A percentile compares a stretch with the other conserved stretches of the same genome.
Evolutionary conservation across 2,113 vertebrate genomes (phyloP).

Genomic region (Cepphus grylle): DNA sequence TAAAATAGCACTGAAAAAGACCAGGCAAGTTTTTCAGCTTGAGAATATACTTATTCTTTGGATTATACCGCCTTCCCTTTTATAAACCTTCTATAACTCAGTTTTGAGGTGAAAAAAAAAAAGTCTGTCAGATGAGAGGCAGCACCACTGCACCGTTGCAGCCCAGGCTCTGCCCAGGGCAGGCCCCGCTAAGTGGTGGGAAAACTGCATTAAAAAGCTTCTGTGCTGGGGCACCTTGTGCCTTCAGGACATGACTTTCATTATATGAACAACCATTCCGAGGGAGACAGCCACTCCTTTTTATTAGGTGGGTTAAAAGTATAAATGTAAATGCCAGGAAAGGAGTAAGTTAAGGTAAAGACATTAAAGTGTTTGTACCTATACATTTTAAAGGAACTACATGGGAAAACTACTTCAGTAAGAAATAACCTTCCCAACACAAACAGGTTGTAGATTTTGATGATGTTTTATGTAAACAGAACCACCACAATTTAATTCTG

Average conservation of each 20-base stretch:
- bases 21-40: not conserved
- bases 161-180: not conserved
- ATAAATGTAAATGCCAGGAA: too few relatives aligned
- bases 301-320: not conserved
- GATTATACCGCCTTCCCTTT: not conserved
- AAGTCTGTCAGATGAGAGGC: accelerated
- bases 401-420: not conserved
- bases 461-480: not conserved
- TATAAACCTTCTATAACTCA: too few relatives aligned
- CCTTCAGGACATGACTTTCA: not conserved
- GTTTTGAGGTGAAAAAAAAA: not conserved
- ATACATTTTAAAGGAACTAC: not conserved
- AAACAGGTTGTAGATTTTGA: not conserved
- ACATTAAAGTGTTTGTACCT: not conserved
- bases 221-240: accelerated
- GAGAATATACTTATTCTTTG: not conserved
- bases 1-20: not conserved
- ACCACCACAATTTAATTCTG: not conserved
- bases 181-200: not conserved
- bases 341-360: not conserved
- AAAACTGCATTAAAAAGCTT: not conserved
- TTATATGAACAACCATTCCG: not conserved
- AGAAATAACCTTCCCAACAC: not conserved
- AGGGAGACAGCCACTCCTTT: not conserved
- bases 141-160: accelerated